Evolutionary conservation across 37 sponge, comb jelly and placozoan genomes (phyloP).

Genomic region (Halisarca cf. caerulea): DNA sequence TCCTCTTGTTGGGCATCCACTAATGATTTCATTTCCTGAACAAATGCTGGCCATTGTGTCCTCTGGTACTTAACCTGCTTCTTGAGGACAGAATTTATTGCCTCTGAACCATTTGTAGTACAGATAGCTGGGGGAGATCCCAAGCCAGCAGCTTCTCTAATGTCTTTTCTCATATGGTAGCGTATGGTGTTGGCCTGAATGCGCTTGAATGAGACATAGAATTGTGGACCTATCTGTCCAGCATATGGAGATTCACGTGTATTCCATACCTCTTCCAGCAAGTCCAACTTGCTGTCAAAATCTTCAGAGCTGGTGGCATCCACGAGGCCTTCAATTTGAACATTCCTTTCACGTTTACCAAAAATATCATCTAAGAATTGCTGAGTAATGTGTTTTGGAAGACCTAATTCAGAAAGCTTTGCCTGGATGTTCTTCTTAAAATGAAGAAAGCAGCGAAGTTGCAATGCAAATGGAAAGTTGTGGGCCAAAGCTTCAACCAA

Average conservation of each 20-base stretch:
- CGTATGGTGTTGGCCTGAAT: constrained; percentile 11
- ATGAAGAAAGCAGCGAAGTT: constrained; percentile 53
- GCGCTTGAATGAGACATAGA: too few relatives aligned
- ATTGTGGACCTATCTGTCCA: not conserved
- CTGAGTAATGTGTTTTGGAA: constrained; percentile 24
- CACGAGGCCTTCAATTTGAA: constrained; percentile 46
- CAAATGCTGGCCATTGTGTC: constrained; percentile 48
- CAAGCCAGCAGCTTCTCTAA: constrained; percentile 45
- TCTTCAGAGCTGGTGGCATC: constrained; percentile 18
- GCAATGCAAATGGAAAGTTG: constrained; percentile 47
- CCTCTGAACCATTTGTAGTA: constrained; percentile 47
- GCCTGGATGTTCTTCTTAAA: constrained; percentile 36
- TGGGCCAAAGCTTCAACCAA: constrained; percentile 32
- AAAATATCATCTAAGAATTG: constrained; percentile 46
- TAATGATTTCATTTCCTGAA: not conserved
- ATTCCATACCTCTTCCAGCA: constrained; percentile 18
- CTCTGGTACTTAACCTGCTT: constrained; percentile 36
- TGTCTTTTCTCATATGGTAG: constrained; percentile 26
- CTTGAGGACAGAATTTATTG: constrained; percentile 52
- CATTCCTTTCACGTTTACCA: constrained; percentile 31
- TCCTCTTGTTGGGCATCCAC: constrained; percentile 18
- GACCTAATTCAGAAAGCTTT: constrained; percentile 5
- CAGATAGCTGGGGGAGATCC: constrained; percentile 41
- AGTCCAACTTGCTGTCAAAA: constrained; percentile 22
- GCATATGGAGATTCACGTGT: not conserved